phyloP scores from a whole-genome alignment of 2,888 invertebrate genomes.

The Operophtera brumata region DNA sequence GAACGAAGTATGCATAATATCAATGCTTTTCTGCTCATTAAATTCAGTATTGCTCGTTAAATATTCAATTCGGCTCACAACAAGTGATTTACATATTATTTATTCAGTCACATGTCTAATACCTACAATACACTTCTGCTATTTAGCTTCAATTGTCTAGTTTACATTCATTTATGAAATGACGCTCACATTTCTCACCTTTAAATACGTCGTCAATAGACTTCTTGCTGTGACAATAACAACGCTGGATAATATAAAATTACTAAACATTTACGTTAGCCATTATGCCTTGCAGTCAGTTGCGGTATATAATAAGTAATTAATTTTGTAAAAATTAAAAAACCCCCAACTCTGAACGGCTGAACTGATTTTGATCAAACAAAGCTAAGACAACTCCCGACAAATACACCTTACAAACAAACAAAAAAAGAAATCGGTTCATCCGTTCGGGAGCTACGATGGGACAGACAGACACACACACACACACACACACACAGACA shows the following conservation, averaged over 20 bases:
- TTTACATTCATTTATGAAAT: constrained; percentile 4
- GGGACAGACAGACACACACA: too few relatives aligned
- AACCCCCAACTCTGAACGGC: too few relatives aligned
- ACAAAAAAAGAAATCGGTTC: too few relatives aligned
- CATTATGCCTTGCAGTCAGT: too few relatives aligned
- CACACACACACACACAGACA: too few relatives aligned
- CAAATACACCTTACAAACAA: too few relatives aligned
- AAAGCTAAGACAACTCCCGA: too few relatives aligned
- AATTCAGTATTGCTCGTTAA: constrained; percentile 49
- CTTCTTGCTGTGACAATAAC: not conserved
- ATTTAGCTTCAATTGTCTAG: constrained; percentile 54
- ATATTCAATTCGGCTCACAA: constrained; percentile 63
- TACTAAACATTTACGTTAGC: not conserved
- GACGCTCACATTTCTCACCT: constrained; percentile 1
- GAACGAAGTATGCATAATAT: constrained; percentile 19
- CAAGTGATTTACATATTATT: constrained; percentile 62
- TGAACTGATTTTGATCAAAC: too few relatives aligned
- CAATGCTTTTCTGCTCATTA: constrained; percentile 54
- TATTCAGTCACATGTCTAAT: constrained; percentile 61
- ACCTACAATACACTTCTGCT: constrained; percentile 52
- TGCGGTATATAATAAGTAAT: too few relatives aligned
- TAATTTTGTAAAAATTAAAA: too few relatives aligned
- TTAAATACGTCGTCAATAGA: not conserved
- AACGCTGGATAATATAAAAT: not conserved
- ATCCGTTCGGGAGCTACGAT: too few relatives aligned